Evolutionary conservation across 2,888 invertebrate species (phyloP), one percentile per base, ranked within the genome.

Genomic region (Ectemnius continuus): DNA sequence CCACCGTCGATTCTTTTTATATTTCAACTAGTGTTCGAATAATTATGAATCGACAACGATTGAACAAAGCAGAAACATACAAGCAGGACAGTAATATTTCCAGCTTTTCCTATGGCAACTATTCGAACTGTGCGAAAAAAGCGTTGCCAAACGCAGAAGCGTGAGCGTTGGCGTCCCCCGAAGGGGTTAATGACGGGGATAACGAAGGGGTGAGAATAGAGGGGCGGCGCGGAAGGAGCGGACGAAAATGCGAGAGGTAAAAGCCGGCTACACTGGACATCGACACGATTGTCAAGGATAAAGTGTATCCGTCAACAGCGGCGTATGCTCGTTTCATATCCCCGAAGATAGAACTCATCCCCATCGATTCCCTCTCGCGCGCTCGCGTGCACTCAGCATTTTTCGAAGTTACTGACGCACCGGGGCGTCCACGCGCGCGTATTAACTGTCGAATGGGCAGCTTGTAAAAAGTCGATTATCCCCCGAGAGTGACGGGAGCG

Each of bases 391-490:
- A 45, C 59, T 70, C n/a, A 47, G 57, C 48, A 23, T 28, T 45
- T 71, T 69, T 65, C 64, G 20, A 61, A 70, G 20, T 59, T 66
- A 45, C 23, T 23, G 23, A 23, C 23, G 23, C 23, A 23, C 3
- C 23, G n/a, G 3, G 3, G 3, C 23, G 23, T 23, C 18, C 8
- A 20, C 47, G 47, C 47, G 47, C n/a, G 64, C 13, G 18, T 52
- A 65, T 68, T 61, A 75, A 47, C 64, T 58, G 61, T 48, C 45
- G 46, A 61, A 47, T 61, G 56, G 62, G 61, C 46, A 23, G 65
- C 57, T 74, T 52, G 66, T 63, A 67, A 76, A 70, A 74, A 61
- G 46, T 64, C 70, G 48, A 76, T 76, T 70, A 74, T 66, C 70
- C 61, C 62, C 47, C 66, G 23, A 65, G 60, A 73, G 73, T 70